These are phyloP conservation scores for Ornithoptera alexandrae DNA, from an alignment of 2,888 invertebrate species.

Conservation along the genomic window DNA sequence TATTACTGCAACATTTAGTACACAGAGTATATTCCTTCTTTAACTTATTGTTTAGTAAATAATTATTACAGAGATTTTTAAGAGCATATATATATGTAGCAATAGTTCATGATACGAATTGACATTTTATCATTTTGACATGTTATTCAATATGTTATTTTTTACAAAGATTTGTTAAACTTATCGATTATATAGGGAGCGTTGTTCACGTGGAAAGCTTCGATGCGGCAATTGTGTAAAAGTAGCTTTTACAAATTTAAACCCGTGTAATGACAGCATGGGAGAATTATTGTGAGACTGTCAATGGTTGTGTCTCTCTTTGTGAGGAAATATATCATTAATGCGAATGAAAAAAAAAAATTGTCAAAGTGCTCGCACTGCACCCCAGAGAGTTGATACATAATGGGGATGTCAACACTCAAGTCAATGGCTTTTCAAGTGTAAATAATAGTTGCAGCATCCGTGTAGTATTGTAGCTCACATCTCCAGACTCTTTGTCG, in stretches of 20 bases:
- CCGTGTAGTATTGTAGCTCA: conserved; percentile 53
- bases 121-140: background rate
- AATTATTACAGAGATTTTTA: no score
- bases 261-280: conserved; percentile 74
- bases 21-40: no score
- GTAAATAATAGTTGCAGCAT: conserved; percentile 65
- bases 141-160: background rate
- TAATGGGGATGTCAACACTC: conserved; percentile 78
- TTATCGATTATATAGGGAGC: background rate
- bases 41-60: no score
- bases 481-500: conserved; percentile 58
- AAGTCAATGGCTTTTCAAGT: conserved; percentile 63
- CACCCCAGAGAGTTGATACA: conserved; percentile 72
- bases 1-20: no score
- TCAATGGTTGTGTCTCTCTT: conserved; percentile 74
- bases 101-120: no score
- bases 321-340: conserved; percentile 74
- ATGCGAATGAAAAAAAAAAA: conserved; percentile 58
- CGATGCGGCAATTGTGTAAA: conserved; percentile 25
- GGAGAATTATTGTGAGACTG: conserved; percentile 56
- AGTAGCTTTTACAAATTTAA: conserved; percentile 54
- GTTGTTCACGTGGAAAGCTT: background rate
- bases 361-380: conserved; percentile 56
- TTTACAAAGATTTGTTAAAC: background rate
- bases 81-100: no score